These are phyloP conservation scores for Campoplex nolae DNA, from an alignment of 2,888 invertebrate species.

Conservation along the genomic window DNA sequence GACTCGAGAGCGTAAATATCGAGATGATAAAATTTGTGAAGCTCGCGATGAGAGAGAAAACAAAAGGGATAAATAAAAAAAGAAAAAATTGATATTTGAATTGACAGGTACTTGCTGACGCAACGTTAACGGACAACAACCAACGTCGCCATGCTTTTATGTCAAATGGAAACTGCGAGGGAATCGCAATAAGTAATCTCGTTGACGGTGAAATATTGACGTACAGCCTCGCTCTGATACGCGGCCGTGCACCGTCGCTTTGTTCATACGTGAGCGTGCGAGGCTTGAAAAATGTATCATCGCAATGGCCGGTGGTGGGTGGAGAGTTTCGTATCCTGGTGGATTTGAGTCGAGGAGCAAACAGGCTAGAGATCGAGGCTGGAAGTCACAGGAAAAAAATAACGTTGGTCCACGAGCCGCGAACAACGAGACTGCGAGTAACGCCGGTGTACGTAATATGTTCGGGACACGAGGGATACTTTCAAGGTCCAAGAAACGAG, in stretches of 20 bases:
- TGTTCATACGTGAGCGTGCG: conserved; percentile 84
- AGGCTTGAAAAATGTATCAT: conserved; percentile 82
- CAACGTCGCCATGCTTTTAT: conserved; percentile 70
- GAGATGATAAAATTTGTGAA: background rate
- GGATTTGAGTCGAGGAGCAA: conserved; percentile 88
- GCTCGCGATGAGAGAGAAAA: too few species aligned
- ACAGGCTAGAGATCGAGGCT: conserved; percentile 88
- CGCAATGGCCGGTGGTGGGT: conserved; percentile 88
- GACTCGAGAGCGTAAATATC: background rate
- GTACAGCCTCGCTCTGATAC: conserved; percentile 88
- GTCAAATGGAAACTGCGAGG: conserved; percentile 78
- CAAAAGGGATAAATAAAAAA: too few species aligned
- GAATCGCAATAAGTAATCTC: conserved; percentile 86
- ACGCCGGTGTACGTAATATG: conserved; percentile 94
- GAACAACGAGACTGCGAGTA: conserved; percentile 87
- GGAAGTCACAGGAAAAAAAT: conserved; percentile 85
- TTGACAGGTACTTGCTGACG: conserved; percentile 79
- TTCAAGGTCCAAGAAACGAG: conserved; percentile 87
- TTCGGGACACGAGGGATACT: conserved; percentile 91
- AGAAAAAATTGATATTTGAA: background rate
- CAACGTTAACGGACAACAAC: conserved; percentile 75
- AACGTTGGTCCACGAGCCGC: conserved; percentile 86
- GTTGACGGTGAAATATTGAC: conserved; percentile 87
- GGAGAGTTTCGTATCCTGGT: conserved; percentile 90
- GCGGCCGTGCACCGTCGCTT: conserved; percentile 85